These are phyloP conservation scores for Lysandra coridon DNA, from an alignment of 2,888 invertebrate species.

Conservation along the genomic window DNA sequence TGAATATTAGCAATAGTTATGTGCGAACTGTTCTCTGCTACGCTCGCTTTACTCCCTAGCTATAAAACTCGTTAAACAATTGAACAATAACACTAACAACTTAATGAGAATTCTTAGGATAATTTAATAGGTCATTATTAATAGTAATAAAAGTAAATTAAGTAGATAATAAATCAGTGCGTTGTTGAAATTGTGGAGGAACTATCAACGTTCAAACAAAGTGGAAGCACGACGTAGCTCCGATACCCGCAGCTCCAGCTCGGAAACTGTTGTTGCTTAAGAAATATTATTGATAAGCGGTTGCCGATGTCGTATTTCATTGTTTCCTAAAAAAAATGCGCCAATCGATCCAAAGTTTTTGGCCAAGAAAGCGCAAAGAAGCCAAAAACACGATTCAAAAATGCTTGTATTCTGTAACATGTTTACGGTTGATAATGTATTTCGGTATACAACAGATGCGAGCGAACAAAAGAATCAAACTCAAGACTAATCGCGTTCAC, in stretches of 20 bases:
- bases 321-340: neutral
- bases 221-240: slow-evolving; percentile 34
- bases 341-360: neutral
- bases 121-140: slow-evolving; percentile 10
- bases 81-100: slow-evolving; percentile 9
- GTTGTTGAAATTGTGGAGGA: slow-evolving; percentile 30
- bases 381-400: neutral
- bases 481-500: slow-evolving; percentile 65
- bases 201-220: slow-evolving; percentile 33
- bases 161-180: neutral
- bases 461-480: slow-evolving; percentile 73
- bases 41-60: neutral
- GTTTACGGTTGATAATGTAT: slow-evolving; percentile 50
- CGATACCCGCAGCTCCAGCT: slow-evolving; percentile 26
- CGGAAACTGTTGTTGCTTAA: neutral
- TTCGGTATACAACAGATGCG: slow-evolving; percentile 61
- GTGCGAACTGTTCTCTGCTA: neutral
- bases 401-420: slow-evolving; percentile 39
- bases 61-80: slow-evolving; percentile 3
- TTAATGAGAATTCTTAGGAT: slow-evolving; percentile 7
- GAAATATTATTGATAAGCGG: slow-evolving; percentile 28
- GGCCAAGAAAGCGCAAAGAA: neutral
- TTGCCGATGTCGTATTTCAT: neutral
- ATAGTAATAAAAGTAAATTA: neutral
- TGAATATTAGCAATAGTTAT: neutral